A percentile compares a stretch with the other conserved stretches of the same genome.
Conservation (phyloP, 2,113 vertebrate genomes). For the Arizona elegans region DNA sequence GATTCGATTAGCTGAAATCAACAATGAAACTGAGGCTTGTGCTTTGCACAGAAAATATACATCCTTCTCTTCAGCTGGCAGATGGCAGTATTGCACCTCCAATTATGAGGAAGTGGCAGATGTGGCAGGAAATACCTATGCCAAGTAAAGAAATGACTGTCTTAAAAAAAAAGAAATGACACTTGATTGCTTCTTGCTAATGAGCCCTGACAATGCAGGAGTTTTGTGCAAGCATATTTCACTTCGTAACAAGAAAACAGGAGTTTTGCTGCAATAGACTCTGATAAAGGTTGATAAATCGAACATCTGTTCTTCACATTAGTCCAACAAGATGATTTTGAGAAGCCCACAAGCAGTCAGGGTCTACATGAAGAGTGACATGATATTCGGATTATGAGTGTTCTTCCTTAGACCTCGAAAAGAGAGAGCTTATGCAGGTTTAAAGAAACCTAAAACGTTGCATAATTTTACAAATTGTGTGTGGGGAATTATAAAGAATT, state of each 20-base stretch:
- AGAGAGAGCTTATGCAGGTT: neutral
- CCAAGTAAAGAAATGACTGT: neutral
- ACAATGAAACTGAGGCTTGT: conserved; percentile 28
- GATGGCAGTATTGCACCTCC: neutral
- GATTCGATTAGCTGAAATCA: conserved; percentile 21
- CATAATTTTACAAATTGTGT: neutral
- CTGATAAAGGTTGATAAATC: neutral
- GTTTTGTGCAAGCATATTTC: neutral
- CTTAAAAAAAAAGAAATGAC: neutral
- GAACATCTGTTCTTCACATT: neutral
- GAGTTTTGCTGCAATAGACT: neutral
- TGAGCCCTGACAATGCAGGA: neutral
- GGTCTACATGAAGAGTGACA: neutral
- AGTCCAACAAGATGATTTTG: neutral
- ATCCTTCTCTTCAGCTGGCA: neutral
- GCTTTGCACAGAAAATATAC: neutral
- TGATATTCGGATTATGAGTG: neutral
- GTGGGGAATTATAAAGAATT: neutral
- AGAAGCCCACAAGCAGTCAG: neutral
- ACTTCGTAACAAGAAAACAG: neutral
- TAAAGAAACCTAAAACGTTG: neutral
- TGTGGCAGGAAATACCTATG: neutral
- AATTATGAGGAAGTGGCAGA: neutral
- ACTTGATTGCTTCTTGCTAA: neutral
- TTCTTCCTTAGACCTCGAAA: neutral